These are phyloP conservation scores for Zele albiditarsus DNA, from an alignment of 2,888 invertebrate genomes.

Conservation along the genomic window DNA sequence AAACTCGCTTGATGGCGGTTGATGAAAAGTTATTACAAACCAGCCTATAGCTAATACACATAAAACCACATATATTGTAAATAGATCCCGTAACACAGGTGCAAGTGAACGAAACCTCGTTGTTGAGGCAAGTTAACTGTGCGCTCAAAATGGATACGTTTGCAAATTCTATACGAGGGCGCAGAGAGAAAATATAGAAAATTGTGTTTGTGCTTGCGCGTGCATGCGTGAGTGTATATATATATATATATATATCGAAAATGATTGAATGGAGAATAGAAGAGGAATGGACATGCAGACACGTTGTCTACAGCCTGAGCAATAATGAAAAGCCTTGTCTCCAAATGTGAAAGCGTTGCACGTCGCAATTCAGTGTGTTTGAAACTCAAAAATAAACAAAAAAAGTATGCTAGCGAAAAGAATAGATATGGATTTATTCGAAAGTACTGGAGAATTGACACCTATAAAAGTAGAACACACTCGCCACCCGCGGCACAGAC, in stretches of 20 bases:
- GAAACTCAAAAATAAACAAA: not conserved
- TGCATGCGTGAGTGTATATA: not conserved
- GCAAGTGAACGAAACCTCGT: constrained; percentile 13
- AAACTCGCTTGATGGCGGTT: constrained; percentile 34
- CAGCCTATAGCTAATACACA: constrained; percentile 8
- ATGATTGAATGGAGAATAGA: not conserved
- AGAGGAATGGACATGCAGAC: constrained; percentile 24
- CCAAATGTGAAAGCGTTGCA: constrained; percentile 14
- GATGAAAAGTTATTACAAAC: constrained; percentile 34
- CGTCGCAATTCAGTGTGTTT: constrained; percentile 16
- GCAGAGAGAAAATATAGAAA: constrained; percentile 15
- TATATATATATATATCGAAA: not conserved
- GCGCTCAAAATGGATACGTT: constrained; percentile 22
- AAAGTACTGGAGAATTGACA: constrained; percentile 30
- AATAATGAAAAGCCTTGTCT: constrained; percentile 36
- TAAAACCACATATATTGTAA: not conserved
- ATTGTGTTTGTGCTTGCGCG: not conserved
- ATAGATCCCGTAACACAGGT: not conserved
- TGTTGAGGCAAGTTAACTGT: constrained; percentile 21
- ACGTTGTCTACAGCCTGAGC: constrained; percentile 28
- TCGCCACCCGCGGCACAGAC: not conserved
- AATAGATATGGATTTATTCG: constrained; percentile 37
- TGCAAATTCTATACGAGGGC: constrained; percentile 18
- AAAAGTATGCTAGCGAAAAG: not conserved
- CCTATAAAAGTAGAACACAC: not conserved